Percentiles rank a stretch among this genome's conserved stretches.
Evolutionary conservation across 2,113 vertebrate genomes (phyloP).

Genomic region (Takifugu flavidus): DNA sequence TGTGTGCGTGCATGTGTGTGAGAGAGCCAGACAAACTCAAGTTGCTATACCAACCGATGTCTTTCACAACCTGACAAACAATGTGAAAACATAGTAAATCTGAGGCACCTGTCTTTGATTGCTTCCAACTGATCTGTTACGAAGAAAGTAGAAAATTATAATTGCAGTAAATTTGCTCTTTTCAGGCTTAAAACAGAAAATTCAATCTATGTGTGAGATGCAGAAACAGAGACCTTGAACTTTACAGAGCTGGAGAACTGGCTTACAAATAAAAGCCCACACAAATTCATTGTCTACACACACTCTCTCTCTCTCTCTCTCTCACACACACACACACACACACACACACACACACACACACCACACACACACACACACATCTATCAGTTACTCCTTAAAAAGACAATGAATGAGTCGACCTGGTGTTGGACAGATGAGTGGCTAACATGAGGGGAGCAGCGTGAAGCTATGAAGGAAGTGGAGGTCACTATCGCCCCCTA

Average conservation of each 20-base stretch:
- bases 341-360: slow-evolving; percentile 21
- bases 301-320: slow-evolving; percentile 12
- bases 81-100: slow-evolving; percentile 58
- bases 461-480: slow-evolving; percentile 29
- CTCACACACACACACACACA: slow-evolving; percentile 26
- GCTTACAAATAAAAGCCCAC: too few species aligned
- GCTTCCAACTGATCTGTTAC: slow-evolving; percentile 23
- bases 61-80: slow-evolving; percentile 59
- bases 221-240: too few species aligned
- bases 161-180: slow-evolving; percentile 5
- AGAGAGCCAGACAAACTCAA: slow-evolving; percentile 68
- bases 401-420: slow-evolving; percentile 15
- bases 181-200: slow-evolving; percentile 47
- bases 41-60: slow-evolving; percentile 60
- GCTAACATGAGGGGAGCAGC: slow-evolving; percentile 30
- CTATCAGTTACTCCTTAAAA: slow-evolving; percentile 49
- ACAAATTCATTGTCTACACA: slow-evolving; percentile 20
- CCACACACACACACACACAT: slow-evolving; percentile 20
- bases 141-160: not conserved
- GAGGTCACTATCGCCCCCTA: slow-evolving; percentile 63
- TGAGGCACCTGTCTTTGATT: slow-evolving; percentile 41
- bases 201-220: slow-evolving; percentile 28
- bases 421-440: slow-evolving; percentile 30
- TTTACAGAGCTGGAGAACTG: too few species aligned
- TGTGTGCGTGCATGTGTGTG: slow-evolving; percentile 23